A percentile compares a stretch with the other conserved stretches of the same genome.
Conservation (phyloP, 2,888 invertebrate species). For the Protodeltote pygarga region DNA sequence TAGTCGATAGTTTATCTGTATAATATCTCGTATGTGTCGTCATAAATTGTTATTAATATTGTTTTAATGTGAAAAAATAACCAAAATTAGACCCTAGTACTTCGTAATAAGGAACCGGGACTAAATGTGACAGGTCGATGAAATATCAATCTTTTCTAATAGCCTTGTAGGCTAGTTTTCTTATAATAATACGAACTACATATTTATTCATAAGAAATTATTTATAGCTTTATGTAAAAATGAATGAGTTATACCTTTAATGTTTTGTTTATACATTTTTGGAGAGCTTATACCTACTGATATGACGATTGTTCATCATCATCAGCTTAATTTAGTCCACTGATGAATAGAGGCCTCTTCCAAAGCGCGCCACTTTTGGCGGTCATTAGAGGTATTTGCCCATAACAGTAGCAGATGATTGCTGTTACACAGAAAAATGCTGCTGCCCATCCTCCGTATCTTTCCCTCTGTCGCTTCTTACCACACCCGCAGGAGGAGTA, state of each 20-base stretch:
- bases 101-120: conserved; percentile 23
- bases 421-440: too few relatives aligned
- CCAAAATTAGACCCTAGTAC: conserved; percentile 24
- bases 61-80: conserved; percentile 10
- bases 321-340: too few relatives aligned
- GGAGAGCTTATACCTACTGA: background rate
- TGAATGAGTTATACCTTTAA: conserved; percentile 13
- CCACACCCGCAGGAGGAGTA: too few relatives aligned
- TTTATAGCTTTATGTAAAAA: conserved; percentile 31
- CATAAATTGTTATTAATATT: conserved; percentile 48
- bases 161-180: conserved; percentile 15
- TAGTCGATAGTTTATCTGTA: conserved; percentile 44
- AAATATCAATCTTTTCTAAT: conserved; percentile 39
- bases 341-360: too few relatives aligned
- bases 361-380: too few relatives aligned
- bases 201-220: conserved; percentile 34
- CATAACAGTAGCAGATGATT: too few relatives aligned
- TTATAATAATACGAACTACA: conserved; percentile 19
- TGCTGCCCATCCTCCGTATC: too few relatives aligned
- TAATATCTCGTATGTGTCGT: conserved; percentile 45
- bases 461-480: too few relatives aligned
- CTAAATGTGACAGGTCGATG: conserved; percentile 33
- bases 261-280: conserved; percentile 4
- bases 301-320: too few relatives aligned
- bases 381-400: too few relatives aligned